A percentile compares a stretch with the other conserved stretches of the same genome.
Evolutionary conservation across 2,888 invertebrate species (phyloP).

Genomic region (Lasioglossum leucozonium): DNA sequence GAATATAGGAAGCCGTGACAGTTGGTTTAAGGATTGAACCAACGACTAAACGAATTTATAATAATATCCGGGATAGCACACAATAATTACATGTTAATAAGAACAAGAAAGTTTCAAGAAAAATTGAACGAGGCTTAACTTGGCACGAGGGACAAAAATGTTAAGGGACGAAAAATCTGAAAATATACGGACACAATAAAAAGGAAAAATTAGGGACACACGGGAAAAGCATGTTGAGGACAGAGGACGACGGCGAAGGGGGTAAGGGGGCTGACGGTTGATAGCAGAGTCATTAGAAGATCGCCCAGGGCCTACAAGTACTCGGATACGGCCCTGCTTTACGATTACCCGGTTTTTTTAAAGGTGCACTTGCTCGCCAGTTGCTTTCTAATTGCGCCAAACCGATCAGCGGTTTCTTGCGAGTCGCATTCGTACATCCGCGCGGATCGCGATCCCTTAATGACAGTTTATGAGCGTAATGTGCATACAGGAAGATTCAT

Average conservation of each 20-base stretch:
- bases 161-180: neutral
- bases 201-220: neutral
- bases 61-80: neutral
- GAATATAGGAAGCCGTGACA: neutral
- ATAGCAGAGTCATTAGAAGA: conserved; percentile 10
- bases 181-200: neutral
- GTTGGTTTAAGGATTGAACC: neutral
- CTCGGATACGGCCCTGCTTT: conserved; percentile 4
- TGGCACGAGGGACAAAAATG: neutral
- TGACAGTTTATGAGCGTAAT: conserved; percentile 52
- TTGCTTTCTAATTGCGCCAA: conserved; percentile 33
- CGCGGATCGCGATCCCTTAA: conserved; percentile 55
- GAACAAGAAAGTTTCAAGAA: neutral
- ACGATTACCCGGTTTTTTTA: conserved; percentile 3
- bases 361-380: conserved; percentile 7
- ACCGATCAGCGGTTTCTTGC: conserved; percentile 29
- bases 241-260: neutral
- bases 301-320: neutral
- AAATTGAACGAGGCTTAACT: neutral
- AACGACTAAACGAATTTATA: neutral
- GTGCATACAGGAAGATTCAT: conserved; percentile 56
- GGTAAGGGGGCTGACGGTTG: neutral
- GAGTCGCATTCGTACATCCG: conserved; percentile 15
- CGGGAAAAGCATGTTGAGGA: neutral
- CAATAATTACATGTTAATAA: neutral